Conservation (phyloP, 2,888 invertebrate species). For the Cryptosula pallasiana region DNA sequence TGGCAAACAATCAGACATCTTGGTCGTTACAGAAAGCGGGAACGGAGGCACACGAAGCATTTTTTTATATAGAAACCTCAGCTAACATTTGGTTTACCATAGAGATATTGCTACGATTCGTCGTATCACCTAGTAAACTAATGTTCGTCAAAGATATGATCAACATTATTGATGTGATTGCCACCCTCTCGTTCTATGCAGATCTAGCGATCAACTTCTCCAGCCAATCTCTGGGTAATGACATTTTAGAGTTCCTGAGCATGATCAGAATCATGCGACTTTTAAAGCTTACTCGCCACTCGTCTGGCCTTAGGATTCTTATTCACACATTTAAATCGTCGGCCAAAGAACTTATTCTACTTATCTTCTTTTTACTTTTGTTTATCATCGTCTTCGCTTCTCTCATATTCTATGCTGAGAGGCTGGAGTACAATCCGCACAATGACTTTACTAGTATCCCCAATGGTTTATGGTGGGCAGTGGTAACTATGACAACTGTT, state of each 20-base stretch:
- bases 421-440: slow-evolving; percentile 30
- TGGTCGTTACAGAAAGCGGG: slow-evolving; percentile 79
- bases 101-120: slow-evolving; percentile 42
- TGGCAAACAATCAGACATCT: slow-evolving; percentile 32
- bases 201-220: slow-evolving; percentile 36
- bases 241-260: slow-evolving; percentile 43
- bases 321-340: slow-evolving; percentile 48
- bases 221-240: slow-evolving; percentile 34
- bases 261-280: slow-evolving; percentile 46
- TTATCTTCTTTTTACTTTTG: slow-evolving; percentile 46
- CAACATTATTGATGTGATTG: slow-evolving; percentile 45
- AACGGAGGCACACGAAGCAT: slow-evolving; percentile 56
- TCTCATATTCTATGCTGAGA: slow-evolving; percentile 46
- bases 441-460: slow-evolving; percentile 44
- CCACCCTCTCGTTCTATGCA: slow-evolving; percentile 45
- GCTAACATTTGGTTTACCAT: slow-evolving; percentile 45
- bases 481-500: slow-evolving; percentile 81
- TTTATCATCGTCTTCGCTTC: slow-evolving; percentile 50
- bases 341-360: slow-evolving; percentile 46
- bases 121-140: slow-evolving; percentile 41
- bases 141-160: slow-evolving; percentile 42
- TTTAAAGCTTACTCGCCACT: slow-evolving; percentile 44
- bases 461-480: slow-evolving; percentile 82
- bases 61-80: slow-evolving; percentile 41
- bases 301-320: slow-evolving; percentile 47